A percentile compares a stretch with the other conserved stretches of the same genome.
Evolutionary conservation across 2,888 invertebrate species (phyloP).

Genomic region (Rutpela maculata): DNA sequence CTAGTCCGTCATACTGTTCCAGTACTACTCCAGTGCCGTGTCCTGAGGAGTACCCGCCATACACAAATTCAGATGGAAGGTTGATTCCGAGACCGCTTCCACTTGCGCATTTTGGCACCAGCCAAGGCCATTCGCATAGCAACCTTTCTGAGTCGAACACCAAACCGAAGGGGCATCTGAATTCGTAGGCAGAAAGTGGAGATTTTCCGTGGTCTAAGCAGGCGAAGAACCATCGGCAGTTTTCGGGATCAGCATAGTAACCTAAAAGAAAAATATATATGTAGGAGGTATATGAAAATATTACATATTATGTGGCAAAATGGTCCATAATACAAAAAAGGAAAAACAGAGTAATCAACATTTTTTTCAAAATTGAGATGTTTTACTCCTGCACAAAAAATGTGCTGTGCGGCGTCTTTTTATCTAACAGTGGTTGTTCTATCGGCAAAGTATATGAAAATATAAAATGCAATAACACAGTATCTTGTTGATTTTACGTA

Average conservation of each 20-base stretch:
- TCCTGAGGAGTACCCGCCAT: slow-evolving; percentile 70
- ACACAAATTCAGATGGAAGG: slow-evolving; percentile 73
- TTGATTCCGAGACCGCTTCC: slow-evolving; percentile 69
- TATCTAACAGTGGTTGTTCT: no score
- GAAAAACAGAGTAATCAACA: no score
- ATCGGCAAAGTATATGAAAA: no score
- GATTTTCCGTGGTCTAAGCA: slow-evolving; percentile 84
- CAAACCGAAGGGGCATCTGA: slow-evolving; percentile 87
- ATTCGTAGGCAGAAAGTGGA: slow-evolving; percentile 83
- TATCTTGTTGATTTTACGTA: no score
- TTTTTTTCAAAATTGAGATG: no score
- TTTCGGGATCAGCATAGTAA: slow-evolving; percentile 87
- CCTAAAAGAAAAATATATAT: slow-evolving; percentile 72
- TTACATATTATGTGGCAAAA: no score
- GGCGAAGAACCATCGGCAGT: slow-evolving; percentile 90
- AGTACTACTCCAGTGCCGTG: slow-evolving; percentile 70
- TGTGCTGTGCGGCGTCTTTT: no score
- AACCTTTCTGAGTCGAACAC: slow-evolving; percentile 84
- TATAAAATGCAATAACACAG: no score
- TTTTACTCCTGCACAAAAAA: no score
- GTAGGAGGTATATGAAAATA: no score
- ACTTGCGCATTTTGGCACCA: slow-evolving; percentile 76
- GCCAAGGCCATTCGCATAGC: slow-evolving; percentile 88
- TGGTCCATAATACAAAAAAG: no score
- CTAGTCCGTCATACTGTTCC: slow-evolving; percentile 69